A percentile compares a stretch with the other conserved stretches of the same genome.
These are phyloP conservation scores for Pristionchus maxplancki DNA, from an alignment of 2,888 invertebrate genomes.

Conservation along the genomic window DNA sequence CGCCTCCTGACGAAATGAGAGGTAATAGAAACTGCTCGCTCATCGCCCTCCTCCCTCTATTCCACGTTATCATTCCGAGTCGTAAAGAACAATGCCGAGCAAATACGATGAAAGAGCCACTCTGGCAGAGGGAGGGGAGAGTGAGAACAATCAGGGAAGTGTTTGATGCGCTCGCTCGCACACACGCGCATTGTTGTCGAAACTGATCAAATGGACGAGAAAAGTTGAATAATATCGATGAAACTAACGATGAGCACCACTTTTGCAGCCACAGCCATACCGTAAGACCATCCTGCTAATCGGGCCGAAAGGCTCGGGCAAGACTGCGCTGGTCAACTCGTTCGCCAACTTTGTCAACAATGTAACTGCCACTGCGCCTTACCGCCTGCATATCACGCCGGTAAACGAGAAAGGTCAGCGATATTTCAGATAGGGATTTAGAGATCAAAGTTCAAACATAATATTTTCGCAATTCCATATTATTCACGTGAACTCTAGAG, in stretches of 20 bases:
- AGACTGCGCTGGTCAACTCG: slow-evolving; percentile 50
- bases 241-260: too few species aligned
- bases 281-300: slow-evolving; percentile 46
- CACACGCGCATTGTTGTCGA: background rate
- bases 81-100: slow-evolving; percentile 47
- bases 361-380: slow-evolving; percentile 28
- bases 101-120: slow-evolving; percentile 34
- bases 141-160: slow-evolving; percentile 29
- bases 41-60: background rate
- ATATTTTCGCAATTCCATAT: too few species aligned
- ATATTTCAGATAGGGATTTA: background rate
- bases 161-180: background rate
- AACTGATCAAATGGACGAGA: background rate
- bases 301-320: slow-evolving; percentile 49
- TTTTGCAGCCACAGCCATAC: slow-evolving; percentile 32
- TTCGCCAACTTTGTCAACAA: slow-evolving; percentile 52
- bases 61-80: slow-evolving; percentile 34
- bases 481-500: background rate
- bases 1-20: background rate
- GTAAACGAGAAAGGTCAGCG: slow-evolving; percentile 46
- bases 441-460: background rate
- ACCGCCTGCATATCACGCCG: slow-evolving; percentile 52
- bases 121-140: background rate
- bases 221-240: too few species aligned
- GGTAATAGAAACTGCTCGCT: background rate